Base-by-base conservation (phyloP, 2,888 invertebrate species). In the Hololepta plana region DNA sequence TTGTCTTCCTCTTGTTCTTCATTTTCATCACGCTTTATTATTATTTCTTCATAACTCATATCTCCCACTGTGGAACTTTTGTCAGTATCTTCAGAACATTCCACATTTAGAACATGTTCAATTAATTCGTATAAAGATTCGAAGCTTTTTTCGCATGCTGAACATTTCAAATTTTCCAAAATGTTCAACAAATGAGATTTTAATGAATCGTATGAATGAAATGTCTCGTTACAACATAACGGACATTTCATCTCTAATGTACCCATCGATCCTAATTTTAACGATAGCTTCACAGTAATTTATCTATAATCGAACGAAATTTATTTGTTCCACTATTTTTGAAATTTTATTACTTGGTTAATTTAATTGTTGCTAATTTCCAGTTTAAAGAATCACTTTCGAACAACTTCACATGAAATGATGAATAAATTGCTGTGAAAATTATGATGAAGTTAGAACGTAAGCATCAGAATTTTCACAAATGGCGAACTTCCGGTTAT, bases 201-300 rank as follows among this genome's bases (percentile, higher is more conserved):
- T 22, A 65, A 44, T 9, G 56, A 50, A 34, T 60, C 51, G 33
- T 60, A 62, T 30, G 63, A 62, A 32, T 53, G 46, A 53, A 73
- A 74, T 29, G 57, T 61, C 45, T 65, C 62, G 32, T 60, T 61
- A 42, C 73, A 73, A 47, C 73, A 74, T 45, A 72, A 55, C 19
- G 73, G 70, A 38, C 73, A 74, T 35, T 56, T 45, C 42, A 60
- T 43, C 38, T 44, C 47, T 44, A 54, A 20, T 11, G 27, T 15
- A 10, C 27, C 30, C 30, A 30, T 32, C 13, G 20, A 16, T 17
- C 14, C 14, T 20, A 15, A 14, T 28, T 21, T 20, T 26, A 29
- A 10, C 20, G 21, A 19, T 30, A 24, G 27, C 26, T 26, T 12
- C 15, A 17, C 12, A 30, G 7, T 12, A 10, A 15, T n/a, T 25